These are phyloP conservation scores for Larimichthys polyactis DNA, from an alignment of 2,113 vertebrate species.

Conservation along the genomic window DNA sequence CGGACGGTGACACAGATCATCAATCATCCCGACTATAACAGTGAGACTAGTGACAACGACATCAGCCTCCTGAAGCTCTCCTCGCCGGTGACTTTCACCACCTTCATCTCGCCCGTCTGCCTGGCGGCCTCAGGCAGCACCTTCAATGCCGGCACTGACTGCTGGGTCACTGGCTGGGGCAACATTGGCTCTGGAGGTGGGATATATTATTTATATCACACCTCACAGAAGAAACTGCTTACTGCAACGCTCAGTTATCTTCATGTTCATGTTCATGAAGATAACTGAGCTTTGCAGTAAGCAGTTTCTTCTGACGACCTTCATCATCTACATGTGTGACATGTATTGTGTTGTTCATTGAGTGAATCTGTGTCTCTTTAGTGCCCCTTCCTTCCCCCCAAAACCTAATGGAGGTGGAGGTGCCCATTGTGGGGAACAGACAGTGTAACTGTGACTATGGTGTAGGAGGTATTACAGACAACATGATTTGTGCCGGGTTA, in stretches of 20 bases:
- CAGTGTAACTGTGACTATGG: conserved; percentile 71
- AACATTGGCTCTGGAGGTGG: conserved; percentile 71
- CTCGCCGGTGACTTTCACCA: conserved; percentile 65
- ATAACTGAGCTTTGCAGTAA: too few relatives aligned
- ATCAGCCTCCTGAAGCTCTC: conserved; percentile 80
- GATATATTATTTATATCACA: too few relatives aligned
- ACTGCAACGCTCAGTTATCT: too few relatives aligned
- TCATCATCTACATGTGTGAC: too few relatives aligned
- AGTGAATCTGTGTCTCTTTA: conserved; percentile 27
- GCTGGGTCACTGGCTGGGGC: conserved; percentile 90
- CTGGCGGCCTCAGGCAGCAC: conserved; percentile 78
- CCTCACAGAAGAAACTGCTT: too few relatives aligned
- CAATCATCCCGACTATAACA: conserved; percentile 66
- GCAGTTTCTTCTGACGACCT: too few relatives aligned
- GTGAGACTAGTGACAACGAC: conserved; percentile 69
- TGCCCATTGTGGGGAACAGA: conserved; percentile 75
- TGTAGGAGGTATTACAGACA: conserved; percentile 61
- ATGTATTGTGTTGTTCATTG: neutral
- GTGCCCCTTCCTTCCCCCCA: conserved; percentile 14
- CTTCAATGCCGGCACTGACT: conserved; percentile 71
- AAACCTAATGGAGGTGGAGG: conserved; percentile 75
- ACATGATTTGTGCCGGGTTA: conserved; percentile 87
- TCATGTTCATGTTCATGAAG: too few relatives aligned
- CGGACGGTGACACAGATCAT: conserved; percentile 37
- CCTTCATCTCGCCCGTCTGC: conserved; percentile 82